Percentiles rank a stretch among this genome's conserved stretches.
These are phyloP conservation scores for Liopterus haemorrhoidalis DNA, from an alignment of 2,888 invertebrate genomes.

Conservation along the genomic window DNA sequence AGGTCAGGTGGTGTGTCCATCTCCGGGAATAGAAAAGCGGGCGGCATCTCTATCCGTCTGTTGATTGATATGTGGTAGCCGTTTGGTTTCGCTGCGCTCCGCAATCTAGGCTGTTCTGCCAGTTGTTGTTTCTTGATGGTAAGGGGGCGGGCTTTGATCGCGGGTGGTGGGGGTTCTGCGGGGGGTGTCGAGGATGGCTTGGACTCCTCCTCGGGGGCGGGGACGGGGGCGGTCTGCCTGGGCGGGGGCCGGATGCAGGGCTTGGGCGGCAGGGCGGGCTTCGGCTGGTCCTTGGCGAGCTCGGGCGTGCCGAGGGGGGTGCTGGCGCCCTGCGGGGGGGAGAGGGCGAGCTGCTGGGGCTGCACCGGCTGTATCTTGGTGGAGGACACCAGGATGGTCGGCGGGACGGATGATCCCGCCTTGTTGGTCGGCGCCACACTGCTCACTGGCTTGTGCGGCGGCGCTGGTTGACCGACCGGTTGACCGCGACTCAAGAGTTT, in stretches of 20 bases:
- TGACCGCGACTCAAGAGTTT: slow-evolving; percentile 32
- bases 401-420: slow-evolving; percentile 62
- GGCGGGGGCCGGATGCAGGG: slow-evolving; percentile 63
- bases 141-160: slow-evolving; percentile 75
- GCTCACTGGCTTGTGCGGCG: slow-evolving; percentile 75
- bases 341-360: slow-evolving; percentile 54
- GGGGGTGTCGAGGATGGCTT: slow-evolving; percentile 45
- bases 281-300: slow-evolving; percentile 53
- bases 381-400: slow-evolving; percentile 73
- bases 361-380: slow-evolving; percentile 76
- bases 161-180: slow-evolving; percentile 48
- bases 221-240: slow-evolving; percentile 49
- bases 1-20: slow-evolving; percentile 59
- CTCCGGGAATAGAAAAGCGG: slow-evolving; percentile 74
- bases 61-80: slow-evolving; percentile 64
- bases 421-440: slow-evolving; percentile 78
- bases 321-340: slow-evolving; percentile 58
- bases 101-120: slow-evolving; percentile 71
- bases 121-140: slow-evolving; percentile 79
- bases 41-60: slow-evolving; percentile 75
- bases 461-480: slow-evolving; percentile 44
- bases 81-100: slow-evolving; percentile 55
- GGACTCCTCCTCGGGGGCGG: slow-evolving; percentile 27
- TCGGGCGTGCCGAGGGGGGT: slow-evolving; percentile 54
- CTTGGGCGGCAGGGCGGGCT: slow-evolving; percentile 79